A percentile compares a stretch with the other conserved stretches of the same genome.
These are phyloP conservation scores for Pelodiscus sinensis DNA, from an alignment of 2,113 vertebrate genomes.

Conservation along the genomic window DNA sequence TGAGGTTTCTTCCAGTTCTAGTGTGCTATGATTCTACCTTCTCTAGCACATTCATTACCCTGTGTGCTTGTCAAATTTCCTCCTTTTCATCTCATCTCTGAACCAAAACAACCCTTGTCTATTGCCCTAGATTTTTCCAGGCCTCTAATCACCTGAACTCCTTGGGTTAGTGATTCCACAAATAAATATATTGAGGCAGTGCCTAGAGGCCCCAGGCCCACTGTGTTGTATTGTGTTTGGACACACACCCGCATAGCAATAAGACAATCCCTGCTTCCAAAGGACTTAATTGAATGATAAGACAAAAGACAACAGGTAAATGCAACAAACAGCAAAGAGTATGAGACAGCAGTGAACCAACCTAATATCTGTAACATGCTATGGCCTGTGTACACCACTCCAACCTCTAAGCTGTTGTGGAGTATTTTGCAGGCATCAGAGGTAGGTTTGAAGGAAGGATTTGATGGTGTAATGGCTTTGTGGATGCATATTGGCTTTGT, in stretches of 20 bases:
- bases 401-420: neutral
- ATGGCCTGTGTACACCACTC: neutral
- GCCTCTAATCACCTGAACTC: neutral
- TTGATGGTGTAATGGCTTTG: neutral
- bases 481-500: neutral
- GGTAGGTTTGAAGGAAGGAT: neutral
- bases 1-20: too few species aligned
- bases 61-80: neutral
- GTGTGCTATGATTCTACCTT: neutral
- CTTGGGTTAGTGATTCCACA: neutral
- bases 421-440: neutral
- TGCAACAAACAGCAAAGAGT: neutral
- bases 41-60: neutral
- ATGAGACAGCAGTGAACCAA: neutral
- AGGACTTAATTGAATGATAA: neutral
- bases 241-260: neutral
- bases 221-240: neutral
- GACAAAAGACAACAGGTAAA: neutral
- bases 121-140: neutral
- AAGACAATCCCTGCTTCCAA: neutral
- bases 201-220: fast-evolving
- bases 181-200: neutral
- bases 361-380: neutral
- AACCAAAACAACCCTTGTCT: neutral
- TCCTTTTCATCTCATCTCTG: neutral